Evolutionary conservation across 2,113 vertebrate genomes (phyloP).

Genomic region (Myotis yumanensis): DNA sequence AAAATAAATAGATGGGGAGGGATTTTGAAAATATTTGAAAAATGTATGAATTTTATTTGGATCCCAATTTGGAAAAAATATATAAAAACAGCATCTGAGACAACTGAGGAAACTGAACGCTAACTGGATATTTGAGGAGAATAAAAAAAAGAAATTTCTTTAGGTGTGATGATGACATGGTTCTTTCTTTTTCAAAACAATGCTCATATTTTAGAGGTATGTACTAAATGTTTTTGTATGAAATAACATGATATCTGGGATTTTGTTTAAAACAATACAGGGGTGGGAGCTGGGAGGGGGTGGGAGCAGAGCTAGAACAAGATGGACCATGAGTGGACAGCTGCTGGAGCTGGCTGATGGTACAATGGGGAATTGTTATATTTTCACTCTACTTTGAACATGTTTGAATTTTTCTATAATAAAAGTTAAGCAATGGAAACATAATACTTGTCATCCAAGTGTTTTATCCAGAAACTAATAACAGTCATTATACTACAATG

Average conservation of each 20-base stretch:
- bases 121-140: not conserved
- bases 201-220: not conserved
- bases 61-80: not conserved
- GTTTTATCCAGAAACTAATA: not conserved
- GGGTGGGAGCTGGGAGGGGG: not conserved
- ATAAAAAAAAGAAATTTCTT: not conserved
- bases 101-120: not conserved
- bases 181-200: not conserved
- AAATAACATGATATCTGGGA: not conserved
- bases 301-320: not conserved
- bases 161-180: not conserved
- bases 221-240: not conserved
- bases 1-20: not conserved
- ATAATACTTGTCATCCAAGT: not conserved
- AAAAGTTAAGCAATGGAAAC: conserved; percentile 29
- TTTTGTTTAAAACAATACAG: conserved; percentile 39
- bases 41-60: not conserved
- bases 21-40: conserved; percentile 6
- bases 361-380: not conserved
- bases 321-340: not conserved
- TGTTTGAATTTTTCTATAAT: not conserved
- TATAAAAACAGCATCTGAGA: not conserved
- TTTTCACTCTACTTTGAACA: not conserved
- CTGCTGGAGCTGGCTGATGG: not conserved
- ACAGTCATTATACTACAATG: not conserved